Evolutionary conservation across 2,888 invertebrate species (phyloP).

Genomic region (Catocala nupta): DNA sequence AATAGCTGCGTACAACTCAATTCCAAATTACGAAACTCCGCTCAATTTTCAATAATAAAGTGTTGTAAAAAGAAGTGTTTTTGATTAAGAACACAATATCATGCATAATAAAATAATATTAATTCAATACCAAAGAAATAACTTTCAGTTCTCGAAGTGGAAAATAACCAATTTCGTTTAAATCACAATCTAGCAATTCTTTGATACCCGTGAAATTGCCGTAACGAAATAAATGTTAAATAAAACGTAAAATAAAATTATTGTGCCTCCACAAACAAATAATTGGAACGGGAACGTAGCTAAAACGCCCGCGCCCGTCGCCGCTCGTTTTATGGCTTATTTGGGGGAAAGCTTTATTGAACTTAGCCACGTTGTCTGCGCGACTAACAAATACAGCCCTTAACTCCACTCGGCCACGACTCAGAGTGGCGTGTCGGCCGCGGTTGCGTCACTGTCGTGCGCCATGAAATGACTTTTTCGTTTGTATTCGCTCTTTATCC

Average conservation of each 20-base stretch:
- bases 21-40: conserved; percentile 55
- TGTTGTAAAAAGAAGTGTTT: conserved; percentile 62
- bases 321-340: conserved; percentile 86
- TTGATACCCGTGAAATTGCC: conserved; percentile 87
- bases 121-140: conserved; percentile 73
- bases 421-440: conserved; percentile 56
- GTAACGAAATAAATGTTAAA: conserved; percentile 88
- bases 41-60: conserved; percentile 63
- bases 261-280: conserved; percentile 87
- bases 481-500: conserved; percentile 86
- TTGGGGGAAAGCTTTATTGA: conserved; percentile 87
- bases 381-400: conserved; percentile 69
- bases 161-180: conserved; percentile 86
- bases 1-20: conserved; percentile 57
- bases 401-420: conserved; percentile 61
- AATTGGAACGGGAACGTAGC: conserved; percentile 83
- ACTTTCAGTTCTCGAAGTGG: conserved; percentile 79
- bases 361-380: conserved; percentile 80
- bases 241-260: conserved; percentile 88
- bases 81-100: conserved; percentile 76
- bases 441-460: conserved; percentile 77
- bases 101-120: conserved; percentile 83
- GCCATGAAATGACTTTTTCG: conserved; percentile 87
- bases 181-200: conserved; percentile 86
- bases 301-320: conserved; percentile 80